Evolutionary conservation across 2,113 vertebrate genomes (phyloP).

Genomic region (Lipophrys pholis): DNA sequence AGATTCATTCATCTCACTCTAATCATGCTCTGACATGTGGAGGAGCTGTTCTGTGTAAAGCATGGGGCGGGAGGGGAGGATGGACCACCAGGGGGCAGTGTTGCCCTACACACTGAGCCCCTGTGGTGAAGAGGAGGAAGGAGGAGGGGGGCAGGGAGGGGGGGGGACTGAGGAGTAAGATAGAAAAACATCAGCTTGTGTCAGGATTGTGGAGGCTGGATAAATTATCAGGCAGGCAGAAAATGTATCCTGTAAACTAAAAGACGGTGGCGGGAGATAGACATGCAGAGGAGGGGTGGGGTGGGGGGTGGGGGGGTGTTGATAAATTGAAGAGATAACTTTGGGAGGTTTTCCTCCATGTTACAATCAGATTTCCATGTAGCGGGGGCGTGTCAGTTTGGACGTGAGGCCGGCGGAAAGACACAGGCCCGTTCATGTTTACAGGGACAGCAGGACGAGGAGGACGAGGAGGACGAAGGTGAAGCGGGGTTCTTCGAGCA

Average conservation of each 20-base stretch:
- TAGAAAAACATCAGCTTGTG: slow-evolving; percentile 53
- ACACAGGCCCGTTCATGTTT: slow-evolving; percentile 17
- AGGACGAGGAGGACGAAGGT: slow-evolving; percentile 24
- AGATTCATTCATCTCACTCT: not conserved
- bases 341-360: slow-evolving; percentile 29
- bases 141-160: slow-evolving; percentile 20
- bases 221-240: slow-evolving; percentile 62
- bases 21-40: not conserved
- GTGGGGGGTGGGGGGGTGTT: no score
- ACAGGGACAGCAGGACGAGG: not conserved
- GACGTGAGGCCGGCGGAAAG: no score
- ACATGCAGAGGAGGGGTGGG: slow-evolving; percentile 38
- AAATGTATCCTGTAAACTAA: slow-evolving; percentile 65
- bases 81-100: slow-evolving; percentile 72
- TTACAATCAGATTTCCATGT: slow-evolving; percentile 52
- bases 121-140: not conserved
- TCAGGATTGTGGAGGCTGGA: slow-evolving; percentile 58
- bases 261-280: slow-evolving; percentile 42
- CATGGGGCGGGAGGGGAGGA: not conserved
- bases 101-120: slow-evolving; percentile 33
- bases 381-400: slow-evolving; percentile 46
- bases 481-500: slow-evolving; percentile 28
- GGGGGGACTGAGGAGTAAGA: not conserved
- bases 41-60: no score
- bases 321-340: slow-evolving; percentile 60